Evolutionary conservation across 2,888 invertebrate species (phyloP), one percentile per base, ranked within the genome.

Genomic region (Vandiemenella viatica): DNA sequence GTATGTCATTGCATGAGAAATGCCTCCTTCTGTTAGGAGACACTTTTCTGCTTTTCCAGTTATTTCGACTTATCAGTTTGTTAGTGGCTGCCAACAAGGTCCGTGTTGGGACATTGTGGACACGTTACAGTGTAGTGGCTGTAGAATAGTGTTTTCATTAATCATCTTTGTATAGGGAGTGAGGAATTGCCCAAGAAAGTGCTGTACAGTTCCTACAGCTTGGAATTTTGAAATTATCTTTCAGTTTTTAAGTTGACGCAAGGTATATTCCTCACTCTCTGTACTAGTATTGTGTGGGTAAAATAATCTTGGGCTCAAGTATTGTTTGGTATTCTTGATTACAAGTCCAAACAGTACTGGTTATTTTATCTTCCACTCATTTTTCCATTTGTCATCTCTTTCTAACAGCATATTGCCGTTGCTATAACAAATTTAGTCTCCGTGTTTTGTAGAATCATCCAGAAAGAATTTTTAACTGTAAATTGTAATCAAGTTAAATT

Each of bases 401-500:
- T 50, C 50, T 50, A 43, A 50, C 46, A 50, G 41, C 43, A 38
- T 46, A 43, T 46, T 46, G 50, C 50, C 38, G 46, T 46, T 50
- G 46, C 23, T 45, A 32, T 32, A 32, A 32, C n/a, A n/a, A 49
- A 37, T 43, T 26, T 49, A 49, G 49, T 46, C 45, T 54, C 46
- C 54, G 50, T 54, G 54, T 54, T 52, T 53, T 54, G 54, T 52
- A 54, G 52, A 47, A 41, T 50, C 47, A 49, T 44, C 38, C 42
- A 51, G 45, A 49, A 41, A 45, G 52, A 32, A 50, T 52, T 54
- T 54, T 54, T 54, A 53, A 54, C 49, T 54, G 54, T 54, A 54
- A 50, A 54, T 52, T 54, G 54, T 54, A 54, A 54, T 48, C 54
- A 50, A 54, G 50, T 50, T 53, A 53, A 50, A 52, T 52, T 52